Percentiles rank a stretch among this genome's conserved stretches.
Evolutionary conservation across 2,113 vertebrate genomes (phyloP).

Genomic region (Tetrao urogallus): DNA sequence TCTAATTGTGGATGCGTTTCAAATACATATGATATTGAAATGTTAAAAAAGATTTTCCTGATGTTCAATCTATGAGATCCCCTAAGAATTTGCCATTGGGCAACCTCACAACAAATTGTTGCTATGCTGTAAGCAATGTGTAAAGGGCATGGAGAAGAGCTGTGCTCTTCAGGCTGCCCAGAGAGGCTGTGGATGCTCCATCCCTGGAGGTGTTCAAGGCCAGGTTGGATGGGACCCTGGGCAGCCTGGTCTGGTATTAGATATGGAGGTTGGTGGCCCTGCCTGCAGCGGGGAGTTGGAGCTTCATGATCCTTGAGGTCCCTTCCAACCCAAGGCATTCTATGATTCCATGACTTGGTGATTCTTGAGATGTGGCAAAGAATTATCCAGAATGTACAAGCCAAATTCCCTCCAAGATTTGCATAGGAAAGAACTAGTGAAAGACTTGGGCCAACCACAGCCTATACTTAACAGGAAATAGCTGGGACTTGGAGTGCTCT

Average conservation of each 20-base stretch:
- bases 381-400: background rate
- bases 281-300: no score
- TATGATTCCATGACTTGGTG: no score
- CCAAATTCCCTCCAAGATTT: background rate
- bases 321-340: no score
- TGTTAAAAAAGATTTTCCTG: background rate
- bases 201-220: no score
- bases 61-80: background rate
- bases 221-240: no score
- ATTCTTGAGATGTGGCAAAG: background rate
- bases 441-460: fast-evolving
- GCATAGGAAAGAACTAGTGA: background rate
- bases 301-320: no score
- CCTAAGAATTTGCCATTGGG: background rate
- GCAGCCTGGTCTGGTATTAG: no score
- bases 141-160: background rate
- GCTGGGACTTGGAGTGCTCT: background rate
- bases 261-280: no score
- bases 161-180: no score
- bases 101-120: background rate
- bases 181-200: no score
- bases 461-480: no score
- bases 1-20: background rate
- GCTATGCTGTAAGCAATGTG: background rate
- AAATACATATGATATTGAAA: background rate